Evolutionary conservation across 2,113 vertebrate genomes (phyloP).

Genomic region (Glaucomys volans): DNA sequence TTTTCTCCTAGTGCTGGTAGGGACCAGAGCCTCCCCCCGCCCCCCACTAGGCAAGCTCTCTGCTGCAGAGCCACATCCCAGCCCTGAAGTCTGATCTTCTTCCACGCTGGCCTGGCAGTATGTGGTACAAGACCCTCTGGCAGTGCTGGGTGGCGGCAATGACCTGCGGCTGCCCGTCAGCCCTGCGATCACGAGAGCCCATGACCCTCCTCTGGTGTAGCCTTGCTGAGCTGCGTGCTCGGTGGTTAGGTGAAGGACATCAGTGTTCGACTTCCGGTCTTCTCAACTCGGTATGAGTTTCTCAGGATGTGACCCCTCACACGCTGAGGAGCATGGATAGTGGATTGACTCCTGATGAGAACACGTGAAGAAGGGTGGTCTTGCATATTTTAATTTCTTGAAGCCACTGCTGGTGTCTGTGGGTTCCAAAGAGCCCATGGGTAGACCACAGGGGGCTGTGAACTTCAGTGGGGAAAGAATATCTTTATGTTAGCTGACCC

Average conservation of each 20-base stretch:
- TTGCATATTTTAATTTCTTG: not conserved
- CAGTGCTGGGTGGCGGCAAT: not conserved
- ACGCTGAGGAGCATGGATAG: not conserved
- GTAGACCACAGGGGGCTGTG: not conserved
- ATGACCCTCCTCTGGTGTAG: not conserved
- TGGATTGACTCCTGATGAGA: not conserved
- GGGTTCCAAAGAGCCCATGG: not conserved
- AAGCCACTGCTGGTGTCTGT: not conserved
- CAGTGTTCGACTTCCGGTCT: too few relatives aligned
- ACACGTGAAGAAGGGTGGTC: not conserved
- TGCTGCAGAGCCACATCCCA: too few relatives aligned
- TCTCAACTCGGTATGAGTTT: not conserved
- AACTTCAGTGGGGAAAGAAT: not conserved
- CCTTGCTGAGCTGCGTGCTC: not conserved
- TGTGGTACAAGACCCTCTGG: not conserved
- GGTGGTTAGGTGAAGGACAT: not conserved
- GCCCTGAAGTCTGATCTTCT: not conserved
- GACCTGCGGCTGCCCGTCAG: not conserved
- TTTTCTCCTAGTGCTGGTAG: too few relatives aligned
- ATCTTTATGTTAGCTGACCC: not conserved
- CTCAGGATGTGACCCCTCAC: not conserved
- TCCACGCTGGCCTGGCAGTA: not conserved
- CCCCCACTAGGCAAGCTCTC: too few relatives aligned
- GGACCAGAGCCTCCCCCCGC: too few relatives aligned
- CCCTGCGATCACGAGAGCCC: too few relatives aligned